Percentiles rank a stretch among this genome's conserved stretches.
Evolutionary conservation across 2,797 vertebrate species (phyloP).

Genomic region (Danio albolineatus): DNA sequence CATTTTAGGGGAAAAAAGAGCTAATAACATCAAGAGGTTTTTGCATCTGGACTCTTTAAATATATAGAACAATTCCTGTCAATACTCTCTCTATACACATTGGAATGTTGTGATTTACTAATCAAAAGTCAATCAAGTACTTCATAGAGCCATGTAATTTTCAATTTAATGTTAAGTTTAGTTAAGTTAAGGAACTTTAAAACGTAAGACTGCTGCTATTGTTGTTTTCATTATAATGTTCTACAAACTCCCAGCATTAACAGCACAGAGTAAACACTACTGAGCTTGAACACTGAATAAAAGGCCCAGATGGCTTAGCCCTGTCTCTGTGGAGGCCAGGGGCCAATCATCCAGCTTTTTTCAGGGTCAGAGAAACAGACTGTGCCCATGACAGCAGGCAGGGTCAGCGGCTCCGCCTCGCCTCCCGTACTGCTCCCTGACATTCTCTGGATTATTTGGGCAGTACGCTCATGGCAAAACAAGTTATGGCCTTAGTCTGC

Average conservation of each 20-base stretch:
- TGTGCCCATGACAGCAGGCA: conserved; percentile 33
- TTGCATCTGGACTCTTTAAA: too few relatives aligned
- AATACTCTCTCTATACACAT: too few relatives aligned
- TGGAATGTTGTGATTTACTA: too few relatives aligned
- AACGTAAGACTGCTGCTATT: too few relatives aligned
- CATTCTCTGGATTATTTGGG: background rate
- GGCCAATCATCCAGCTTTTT: conserved; percentile 39
- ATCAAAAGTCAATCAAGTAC: too few relatives aligned
- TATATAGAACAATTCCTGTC: too few relatives aligned
- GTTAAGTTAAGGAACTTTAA: too few relatives aligned
- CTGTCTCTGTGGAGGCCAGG: background rate
- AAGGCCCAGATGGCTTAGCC: background rate
- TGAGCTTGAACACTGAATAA: background rate
- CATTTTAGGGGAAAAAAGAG: too few relatives aligned
- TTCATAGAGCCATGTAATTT: too few relatives aligned
- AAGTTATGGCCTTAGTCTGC: conserved; percentile 22
- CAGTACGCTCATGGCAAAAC: background rate
- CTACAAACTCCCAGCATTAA: background rate
- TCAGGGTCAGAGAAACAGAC: conserved; percentile 55
- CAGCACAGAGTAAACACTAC: background rate
- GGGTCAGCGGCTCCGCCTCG: conserved; percentile 18
- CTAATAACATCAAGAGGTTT: too few relatives aligned
- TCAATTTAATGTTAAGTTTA: too few relatives aligned
- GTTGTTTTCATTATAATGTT: too few relatives aligned
- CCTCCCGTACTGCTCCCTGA: conserved; percentile 30